These are phyloP conservation scores for Choristoneura fumiferana DNA, from an alignment of 1,140 invertebrate species.

Conservation along the genomic window DNA sequence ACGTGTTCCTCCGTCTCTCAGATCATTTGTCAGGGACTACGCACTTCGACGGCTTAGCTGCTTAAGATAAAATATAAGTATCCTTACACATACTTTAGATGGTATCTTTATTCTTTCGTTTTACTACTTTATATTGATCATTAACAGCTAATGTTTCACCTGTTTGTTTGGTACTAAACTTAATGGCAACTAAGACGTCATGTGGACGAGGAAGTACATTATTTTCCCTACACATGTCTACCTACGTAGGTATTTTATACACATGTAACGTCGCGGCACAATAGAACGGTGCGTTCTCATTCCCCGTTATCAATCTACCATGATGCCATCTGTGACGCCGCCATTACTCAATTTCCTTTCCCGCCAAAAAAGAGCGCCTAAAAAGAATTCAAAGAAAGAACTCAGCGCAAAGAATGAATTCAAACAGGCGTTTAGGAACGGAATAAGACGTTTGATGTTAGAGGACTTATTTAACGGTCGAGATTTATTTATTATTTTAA, in stretches of 20 bases:
- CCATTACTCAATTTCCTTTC: slow-evolving; percentile 77
- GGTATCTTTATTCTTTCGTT: too few species aligned
- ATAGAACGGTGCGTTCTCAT: slow-evolving; percentile 62
- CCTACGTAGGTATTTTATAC: slow-evolving; percentile 22
- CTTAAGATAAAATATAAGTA: slow-evolving; percentile 16
- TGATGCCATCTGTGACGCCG: slow-evolving; percentile 76
- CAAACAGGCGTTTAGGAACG: slow-evolving; percentile 39
- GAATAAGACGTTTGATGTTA: slow-evolving; percentile 32
- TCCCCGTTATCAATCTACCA: slow-evolving; percentile 75
- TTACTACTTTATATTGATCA: too few species aligned
- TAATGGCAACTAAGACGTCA: background rate
- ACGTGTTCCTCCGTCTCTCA: slow-evolving; percentile 55
- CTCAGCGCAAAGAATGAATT: slow-evolving; percentile 36
- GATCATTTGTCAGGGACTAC: slow-evolving; percentile 48
- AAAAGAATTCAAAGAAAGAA: slow-evolving; percentile 53
- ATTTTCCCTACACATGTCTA: slow-evolving; percentile 17
- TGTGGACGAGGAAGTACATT: slow-evolving; percentile 20
- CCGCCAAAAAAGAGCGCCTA: slow-evolving; percentile 61
- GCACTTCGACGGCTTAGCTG: slow-evolving; percentile 26
- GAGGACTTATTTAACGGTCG: slow-evolving; percentile 3
- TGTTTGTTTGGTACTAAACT: background rate
- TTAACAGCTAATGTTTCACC: too few species aligned
- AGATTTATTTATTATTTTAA: background rate
- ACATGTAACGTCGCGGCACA: slow-evolving; percentile 50
- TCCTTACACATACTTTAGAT: background rate